These are phyloP conservation scores for Dromius quadrimaculatus DNA, from an alignment of 2,888 invertebrate species.

Conservation along the genomic window DNA sequence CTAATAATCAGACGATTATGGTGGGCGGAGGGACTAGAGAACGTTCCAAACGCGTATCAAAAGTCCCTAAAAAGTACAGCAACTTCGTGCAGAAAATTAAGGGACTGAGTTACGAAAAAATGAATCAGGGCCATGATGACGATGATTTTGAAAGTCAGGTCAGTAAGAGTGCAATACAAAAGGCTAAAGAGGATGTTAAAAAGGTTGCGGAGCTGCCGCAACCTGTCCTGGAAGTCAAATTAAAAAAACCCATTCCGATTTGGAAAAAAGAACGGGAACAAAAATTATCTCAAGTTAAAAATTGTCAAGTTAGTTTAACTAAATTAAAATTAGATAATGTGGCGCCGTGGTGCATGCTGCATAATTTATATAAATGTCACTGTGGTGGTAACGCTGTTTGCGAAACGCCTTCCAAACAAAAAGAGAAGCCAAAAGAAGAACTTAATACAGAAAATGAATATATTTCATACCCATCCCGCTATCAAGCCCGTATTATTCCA, in stretches of 20 bases:
- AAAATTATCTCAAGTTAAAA: constrained; percentile 49
- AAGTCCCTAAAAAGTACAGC: constrained; percentile 73
- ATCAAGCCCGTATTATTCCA: constrained; percentile 10
- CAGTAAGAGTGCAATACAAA: not conserved
- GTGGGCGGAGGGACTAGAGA: constrained; percentile 70
- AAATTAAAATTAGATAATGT: constrained; percentile 66
- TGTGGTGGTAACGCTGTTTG: constrained; percentile 69
- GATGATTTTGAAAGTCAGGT: constrained; percentile 54
- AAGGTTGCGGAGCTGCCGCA: constrained; percentile 17
- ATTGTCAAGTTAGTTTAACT: constrained; percentile 61
- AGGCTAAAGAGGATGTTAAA: constrained; percentile 18
- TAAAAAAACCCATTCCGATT: constrained; percentile 56
- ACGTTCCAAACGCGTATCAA: constrained; percentile 71
- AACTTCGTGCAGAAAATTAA: constrained; percentile 66
- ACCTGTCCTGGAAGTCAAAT: constrained; percentile 57
- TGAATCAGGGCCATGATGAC: constrained; percentile 53
- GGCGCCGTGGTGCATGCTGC: constrained; percentile 76
- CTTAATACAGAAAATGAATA: constrained; percentile 23
- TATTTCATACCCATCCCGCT: constrained; percentile 35
- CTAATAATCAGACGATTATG: constrained; percentile 75
- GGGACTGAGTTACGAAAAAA: constrained; percentile 37
- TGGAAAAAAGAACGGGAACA: constrained; percentile 53
- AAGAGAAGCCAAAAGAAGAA: constrained; percentile 18
- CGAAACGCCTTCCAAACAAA: constrained; percentile 55
- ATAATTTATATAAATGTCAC: constrained; percentile 75